These are phyloP conservation scores for Drosophila birchii DNA, from an alignment of 2,888 invertebrate species.

Conservation along the genomic window DNA sequence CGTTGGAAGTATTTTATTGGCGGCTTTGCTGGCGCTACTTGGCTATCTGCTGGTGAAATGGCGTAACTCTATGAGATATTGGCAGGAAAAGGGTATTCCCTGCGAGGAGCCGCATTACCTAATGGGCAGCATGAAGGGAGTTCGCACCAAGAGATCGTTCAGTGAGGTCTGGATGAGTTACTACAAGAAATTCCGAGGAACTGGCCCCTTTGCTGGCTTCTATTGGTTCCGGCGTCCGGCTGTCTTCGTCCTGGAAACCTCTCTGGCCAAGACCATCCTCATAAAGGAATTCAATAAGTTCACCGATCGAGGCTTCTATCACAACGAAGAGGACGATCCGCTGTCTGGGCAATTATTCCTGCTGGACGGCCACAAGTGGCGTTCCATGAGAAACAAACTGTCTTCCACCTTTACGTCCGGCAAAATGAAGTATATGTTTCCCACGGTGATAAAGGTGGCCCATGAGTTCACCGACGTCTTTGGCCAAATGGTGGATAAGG, in stretches of 20 bases:
- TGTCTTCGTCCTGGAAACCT: constrained; percentile 63
- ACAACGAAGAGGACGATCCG: constrained; percentile 83
- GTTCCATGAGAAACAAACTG: constrained; percentile 84
- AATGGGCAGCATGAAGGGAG: constrained; percentile 61
- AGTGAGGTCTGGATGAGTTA: constrained; percentile 44
- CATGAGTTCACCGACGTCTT: constrained; percentile 67
- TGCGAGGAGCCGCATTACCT: constrained; percentile 61
- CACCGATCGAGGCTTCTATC: constrained; percentile 81
- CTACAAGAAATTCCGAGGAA: constrained; percentile 62
- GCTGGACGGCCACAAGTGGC: constrained; percentile 85
- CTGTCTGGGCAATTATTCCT: constrained; percentile 81
- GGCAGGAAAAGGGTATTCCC: constrained; percentile 59
- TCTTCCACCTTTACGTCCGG: constrained; percentile 85
- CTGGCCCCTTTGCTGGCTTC: constrained; percentile 75
- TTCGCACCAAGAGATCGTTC: constrained; percentile 47
- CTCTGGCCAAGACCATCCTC: constrained; percentile 70
- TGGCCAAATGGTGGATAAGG: constrained; percentile 41
- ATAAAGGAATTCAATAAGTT: constrained; percentile 83
- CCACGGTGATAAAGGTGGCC: constrained; percentile 71
- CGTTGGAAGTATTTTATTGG: constrained; percentile 41
- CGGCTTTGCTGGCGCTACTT: constrained; percentile 41
- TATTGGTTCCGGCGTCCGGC: constrained; percentile 74
- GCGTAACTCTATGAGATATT: constrained; percentile 49
- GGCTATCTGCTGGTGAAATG: constrained; percentile 53
- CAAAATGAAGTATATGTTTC: constrained; percentile 85